These are phyloP conservation scores for Nematopogon swammerdamellus DNA, from an alignment of 2,888 invertebrate genomes.

Conservation along the genomic window DNA sequence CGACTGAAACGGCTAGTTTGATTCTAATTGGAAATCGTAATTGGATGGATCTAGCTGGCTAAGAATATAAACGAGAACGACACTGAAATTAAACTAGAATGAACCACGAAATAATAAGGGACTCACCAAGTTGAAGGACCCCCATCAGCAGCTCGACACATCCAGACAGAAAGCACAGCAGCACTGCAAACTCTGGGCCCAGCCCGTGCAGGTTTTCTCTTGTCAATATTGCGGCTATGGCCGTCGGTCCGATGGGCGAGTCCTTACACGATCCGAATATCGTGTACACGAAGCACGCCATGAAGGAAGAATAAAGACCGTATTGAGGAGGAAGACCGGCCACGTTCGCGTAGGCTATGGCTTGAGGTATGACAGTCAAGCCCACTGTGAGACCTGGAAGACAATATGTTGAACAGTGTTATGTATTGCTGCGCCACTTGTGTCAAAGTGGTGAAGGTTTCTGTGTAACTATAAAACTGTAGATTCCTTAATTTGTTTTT, in stretches of 20 bases:
- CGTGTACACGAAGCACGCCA: slow-evolving; percentile 91
- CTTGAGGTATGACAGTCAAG: slow-evolving; percentile 79
- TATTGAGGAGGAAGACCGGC: slow-evolving; percentile 74
- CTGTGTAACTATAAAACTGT: no score
- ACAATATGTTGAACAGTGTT: no score
- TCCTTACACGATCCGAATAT: slow-evolving; percentile 81
- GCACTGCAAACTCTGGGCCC: slow-evolving; percentile 68
- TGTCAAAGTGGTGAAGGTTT: no score
- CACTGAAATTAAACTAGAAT: no score
- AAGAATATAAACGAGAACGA: no score
- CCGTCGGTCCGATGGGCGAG: slow-evolving; percentile 81
- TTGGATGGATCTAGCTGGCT: no score
- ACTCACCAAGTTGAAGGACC: slow-evolving; percentile 66
- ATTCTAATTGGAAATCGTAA: no score
- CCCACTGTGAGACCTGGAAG: slow-evolving; percentile 61
- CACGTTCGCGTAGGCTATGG: slow-evolving; percentile 78
- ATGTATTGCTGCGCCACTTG: no score
- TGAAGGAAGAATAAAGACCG: slow-evolving; percentile 91
- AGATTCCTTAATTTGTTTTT: no score
- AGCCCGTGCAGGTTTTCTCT: slow-evolving; percentile 68
- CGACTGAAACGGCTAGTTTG: no score
- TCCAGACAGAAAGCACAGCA: slow-evolving; percentile 69
- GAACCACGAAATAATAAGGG: no score
- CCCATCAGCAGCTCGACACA: slow-evolving; percentile 72
- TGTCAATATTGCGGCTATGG: slow-evolving; percentile 79